phyloP scores from a whole-genome alignment of 2,888 invertebrate genomes.

The Drosophila algonquin region DNA sequence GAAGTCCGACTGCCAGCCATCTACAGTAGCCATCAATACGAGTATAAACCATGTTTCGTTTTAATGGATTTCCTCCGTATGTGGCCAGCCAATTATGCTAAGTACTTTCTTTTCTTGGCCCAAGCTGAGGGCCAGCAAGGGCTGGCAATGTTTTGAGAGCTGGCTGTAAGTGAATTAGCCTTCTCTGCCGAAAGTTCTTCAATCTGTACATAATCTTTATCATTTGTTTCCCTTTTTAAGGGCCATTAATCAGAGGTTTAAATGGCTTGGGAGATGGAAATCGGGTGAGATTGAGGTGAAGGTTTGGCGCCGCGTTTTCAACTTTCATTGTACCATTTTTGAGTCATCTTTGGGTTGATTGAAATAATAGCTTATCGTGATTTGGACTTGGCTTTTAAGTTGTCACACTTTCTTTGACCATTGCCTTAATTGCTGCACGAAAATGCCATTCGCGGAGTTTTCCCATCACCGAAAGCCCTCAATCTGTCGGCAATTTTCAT shows the following conservation, averaged over 20 bases:
- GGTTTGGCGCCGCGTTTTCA: neutral
- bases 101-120: slow-evolving; percentile 60
- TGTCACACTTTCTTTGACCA: slow-evolving; percentile 57
- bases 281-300: neutral
- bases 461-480: slow-evolving; percentile 32
- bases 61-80: slow-evolving; percentile 47
- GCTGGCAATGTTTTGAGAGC: slow-evolving; percentile 61
- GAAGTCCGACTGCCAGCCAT: slow-evolving; percentile 6
- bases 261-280: neutral
- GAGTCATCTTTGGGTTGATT: slow-evolving; percentile 30
- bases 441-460: slow-evolving; percentile 41
- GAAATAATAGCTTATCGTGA: slow-evolving; percentile 41
- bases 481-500: slow-evolving; percentile 61
- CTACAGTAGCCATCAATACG: slow-evolving; percentile 50
- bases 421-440: slow-evolving; percentile 59
- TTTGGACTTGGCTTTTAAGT: slow-evolving; percentile 10
- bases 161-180: slow-evolving; percentile 64
- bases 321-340: slow-evolving; percentile 19
- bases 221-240: slow-evolving; percentile 26
- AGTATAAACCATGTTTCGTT: slow-evolving; percentile 34
- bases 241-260: neutral
- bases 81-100: slow-evolving; percentile 55
- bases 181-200: slow-evolving; percentile 40
- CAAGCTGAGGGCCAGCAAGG: too few species aligned
- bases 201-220: slow-evolving; percentile 19